Evolutionary conservation across 2,797 vertebrate genomes (phyloP).

Genomic region (Gymnodraco acuticeps): DNA sequence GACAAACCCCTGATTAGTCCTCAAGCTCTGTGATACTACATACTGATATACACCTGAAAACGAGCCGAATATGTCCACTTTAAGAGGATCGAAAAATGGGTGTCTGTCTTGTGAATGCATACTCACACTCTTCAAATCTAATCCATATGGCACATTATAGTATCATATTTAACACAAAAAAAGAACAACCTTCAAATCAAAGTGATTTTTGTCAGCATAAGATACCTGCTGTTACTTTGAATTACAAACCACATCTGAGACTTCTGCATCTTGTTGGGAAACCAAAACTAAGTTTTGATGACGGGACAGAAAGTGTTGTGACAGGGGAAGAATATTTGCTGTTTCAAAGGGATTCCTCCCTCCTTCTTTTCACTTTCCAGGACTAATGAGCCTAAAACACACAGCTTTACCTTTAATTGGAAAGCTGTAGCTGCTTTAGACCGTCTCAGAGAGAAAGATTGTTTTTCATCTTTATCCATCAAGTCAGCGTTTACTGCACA

Average conservation of each 20-base stretch:
- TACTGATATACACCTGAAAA: no score
- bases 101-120: no score
- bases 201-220: background rate
- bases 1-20: no score
- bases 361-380: constrained; percentile 9
- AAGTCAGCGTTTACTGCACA: constrained; percentile 24
- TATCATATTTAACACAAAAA: background rate
- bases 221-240: constrained; percentile 40
- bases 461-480: constrained; percentile 33
- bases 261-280: background rate
- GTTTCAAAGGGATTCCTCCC: constrained; percentile 41
- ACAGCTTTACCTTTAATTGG: constrained; percentile 45
- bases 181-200: background rate
- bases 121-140: no score
- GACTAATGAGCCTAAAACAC: constrained; percentile 49
- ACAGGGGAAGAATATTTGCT: background rate
- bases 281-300: constrained; percentile 20
- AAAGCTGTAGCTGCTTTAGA: constrained; percentile 28
- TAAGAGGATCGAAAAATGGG: no score
- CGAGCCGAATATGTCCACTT: no score
- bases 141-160: background rate
- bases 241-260: constrained; percentile 24
- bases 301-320: constrained; percentile 21
- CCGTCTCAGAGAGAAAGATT: background rate
- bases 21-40: no score